These are phyloP conservation scores for Drosophila tanythrix DNA, from an alignment of 2,888 invertebrate species.

Conservation along the genomic window DNA sequence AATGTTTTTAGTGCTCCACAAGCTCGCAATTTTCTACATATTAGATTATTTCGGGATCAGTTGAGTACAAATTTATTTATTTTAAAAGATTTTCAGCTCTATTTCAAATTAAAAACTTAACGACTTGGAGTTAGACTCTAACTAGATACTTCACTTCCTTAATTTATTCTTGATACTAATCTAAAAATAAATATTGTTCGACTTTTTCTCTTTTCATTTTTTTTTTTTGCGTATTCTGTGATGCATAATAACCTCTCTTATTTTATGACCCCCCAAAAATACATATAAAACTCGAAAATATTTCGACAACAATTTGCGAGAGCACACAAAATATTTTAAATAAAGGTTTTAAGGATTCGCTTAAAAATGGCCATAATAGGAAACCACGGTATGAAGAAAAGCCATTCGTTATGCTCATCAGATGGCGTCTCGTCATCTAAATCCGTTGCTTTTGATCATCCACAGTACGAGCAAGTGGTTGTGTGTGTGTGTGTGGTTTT, in stretches of 20 bases:
- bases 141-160: too few relatives aligned
- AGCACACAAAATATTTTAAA: background rate
- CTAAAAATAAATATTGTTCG: background rate
- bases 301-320: background rate
- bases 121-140: background rate
- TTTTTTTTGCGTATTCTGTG: background rate
- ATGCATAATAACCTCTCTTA: background rate
- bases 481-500: conserved; percentile 29
- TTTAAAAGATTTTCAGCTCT: background rate
- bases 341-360: background rate
- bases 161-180: too few relatives aligned
- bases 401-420: background rate
- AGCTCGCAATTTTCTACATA: too few relatives aligned
- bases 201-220: background rate
- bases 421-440: conserved; percentile 1
- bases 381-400: background rate
- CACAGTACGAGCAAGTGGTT: conserved; percentile 17
- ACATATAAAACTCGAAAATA: background rate
- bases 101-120: background rate
- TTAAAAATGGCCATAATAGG: background rate
- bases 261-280: background rate
- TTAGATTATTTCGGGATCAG: background rate
- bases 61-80: background rate
- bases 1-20: background rate
- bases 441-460: conserved; percentile 27